Conservation (phyloP, 2,797 vertebrate species). For the Phalloptychus januarius region DNA sequence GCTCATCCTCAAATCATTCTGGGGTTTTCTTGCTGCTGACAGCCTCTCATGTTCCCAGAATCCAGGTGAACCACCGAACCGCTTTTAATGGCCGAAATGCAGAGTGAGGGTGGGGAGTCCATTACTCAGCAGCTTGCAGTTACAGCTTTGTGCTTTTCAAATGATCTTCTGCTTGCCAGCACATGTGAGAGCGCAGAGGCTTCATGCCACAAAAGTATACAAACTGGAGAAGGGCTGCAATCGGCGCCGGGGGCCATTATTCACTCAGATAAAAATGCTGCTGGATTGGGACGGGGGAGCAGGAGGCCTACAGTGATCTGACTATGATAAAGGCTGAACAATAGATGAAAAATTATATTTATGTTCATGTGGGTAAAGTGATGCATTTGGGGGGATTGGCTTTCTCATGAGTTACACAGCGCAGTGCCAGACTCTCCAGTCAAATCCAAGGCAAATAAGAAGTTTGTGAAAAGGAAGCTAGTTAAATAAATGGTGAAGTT, state of each 20-base stretch:
- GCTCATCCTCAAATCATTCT: not conserved
- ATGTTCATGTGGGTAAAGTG: not conserved
- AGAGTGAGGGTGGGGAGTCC: not conserved
- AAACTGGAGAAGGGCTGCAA: conserved; percentile 25
- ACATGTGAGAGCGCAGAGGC: conserved; percentile 22
- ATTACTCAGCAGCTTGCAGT: not conserved
- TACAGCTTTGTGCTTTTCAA: conserved; percentile 39
- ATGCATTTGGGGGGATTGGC: not conserved
- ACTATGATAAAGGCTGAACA: not conserved
- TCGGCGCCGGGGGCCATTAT: not conserved
- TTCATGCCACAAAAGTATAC: conserved; percentile 23
- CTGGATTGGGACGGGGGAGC: not conserved
- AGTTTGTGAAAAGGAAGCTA: not conserved
- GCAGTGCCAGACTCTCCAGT: not conserved
- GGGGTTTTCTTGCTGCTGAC: not conserved
- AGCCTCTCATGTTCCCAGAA: not conserved
- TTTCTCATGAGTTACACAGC: not conserved
- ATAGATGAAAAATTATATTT: not conserved
- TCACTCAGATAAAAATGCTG: conserved; percentile 3
- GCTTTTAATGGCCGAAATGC: conserved; percentile 7
- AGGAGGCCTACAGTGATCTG: not conserved
- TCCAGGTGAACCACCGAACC: not conserved
- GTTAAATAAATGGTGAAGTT: not conserved
- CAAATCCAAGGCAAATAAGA: not conserved
- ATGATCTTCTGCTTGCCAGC: conserved; percentile 21